These are phyloP conservation scores for Mamestra configurata DNA, from an alignment of 1,140 invertebrate genomes.

Conservation along the genomic window DNA sequence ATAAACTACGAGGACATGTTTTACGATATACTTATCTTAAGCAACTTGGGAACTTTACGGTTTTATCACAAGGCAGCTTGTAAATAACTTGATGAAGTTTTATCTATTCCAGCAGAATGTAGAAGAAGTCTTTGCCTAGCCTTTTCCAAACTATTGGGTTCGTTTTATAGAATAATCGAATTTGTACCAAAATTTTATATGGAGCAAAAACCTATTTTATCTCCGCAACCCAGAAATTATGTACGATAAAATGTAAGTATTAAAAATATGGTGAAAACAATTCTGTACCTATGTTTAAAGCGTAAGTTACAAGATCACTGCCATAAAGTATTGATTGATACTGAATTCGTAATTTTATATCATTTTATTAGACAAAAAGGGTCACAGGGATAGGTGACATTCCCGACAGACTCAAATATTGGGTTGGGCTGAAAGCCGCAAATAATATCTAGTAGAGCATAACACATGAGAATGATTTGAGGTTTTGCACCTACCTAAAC, in stretches of 20 bases:
- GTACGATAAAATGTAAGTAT: no score
- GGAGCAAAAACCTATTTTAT: no score
- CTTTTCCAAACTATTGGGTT: no score
- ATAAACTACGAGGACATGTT: slow-evolving; percentile 12
- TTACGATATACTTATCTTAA: slow-evolving; percentile 16
- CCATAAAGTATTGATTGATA: background rate
- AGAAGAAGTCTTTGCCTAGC: no score
- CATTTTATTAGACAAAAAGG: background rate
- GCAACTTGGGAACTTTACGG: slow-evolving; percentile 1
- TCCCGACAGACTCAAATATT: background rate
- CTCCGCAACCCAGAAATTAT: no score
- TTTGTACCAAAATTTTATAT: no score
- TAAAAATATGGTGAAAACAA: no score
- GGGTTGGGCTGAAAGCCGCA: background rate
- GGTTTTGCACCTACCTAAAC: background rate
- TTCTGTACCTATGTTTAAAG: no score
- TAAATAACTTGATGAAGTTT: background rate
- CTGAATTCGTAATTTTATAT: background rate
- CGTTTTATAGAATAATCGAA: no score
- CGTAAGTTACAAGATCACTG: background rate
- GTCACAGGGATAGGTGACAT: slow-evolving; percentile 3
- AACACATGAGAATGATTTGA: background rate
- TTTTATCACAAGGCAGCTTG: background rate
- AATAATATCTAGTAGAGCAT: slow-evolving; percentile 5
- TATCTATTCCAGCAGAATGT: background rate